Evolutionary conservation across 64 coral and sea anemone species (phyloP).

Genomic region (Montipora capricornis): DNA sequence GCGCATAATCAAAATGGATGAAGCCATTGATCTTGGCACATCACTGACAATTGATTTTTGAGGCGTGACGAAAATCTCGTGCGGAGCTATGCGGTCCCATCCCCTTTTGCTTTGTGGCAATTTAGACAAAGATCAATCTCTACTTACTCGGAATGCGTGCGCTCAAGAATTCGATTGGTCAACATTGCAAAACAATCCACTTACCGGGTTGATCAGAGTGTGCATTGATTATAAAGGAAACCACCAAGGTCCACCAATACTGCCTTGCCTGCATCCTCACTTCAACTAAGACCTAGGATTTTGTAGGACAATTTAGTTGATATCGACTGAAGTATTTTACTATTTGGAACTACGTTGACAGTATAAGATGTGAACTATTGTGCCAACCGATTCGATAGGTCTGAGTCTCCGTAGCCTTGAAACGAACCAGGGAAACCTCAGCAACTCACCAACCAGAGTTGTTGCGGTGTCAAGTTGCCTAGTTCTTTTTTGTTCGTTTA

Average conservation of each 20-base stretch:
- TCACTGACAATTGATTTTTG: slow-evolving; percentile 52
- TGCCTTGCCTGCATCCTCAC: slow-evolving; percentile 29
- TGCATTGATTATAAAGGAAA: slow-evolving; percentile 10
- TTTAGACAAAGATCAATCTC: slow-evolving; percentile 15
- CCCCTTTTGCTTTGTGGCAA: background rate
- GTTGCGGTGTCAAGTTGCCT: slow-evolving; percentile 45
- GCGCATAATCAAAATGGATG: slow-evolving; percentile 40
- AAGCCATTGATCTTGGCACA: slow-evolving; percentile 53
- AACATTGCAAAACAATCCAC: slow-evolving; percentile 42
- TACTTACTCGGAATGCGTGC: background rate
- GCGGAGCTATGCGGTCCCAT: background rate
- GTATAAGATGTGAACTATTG: too few relatives aligned
- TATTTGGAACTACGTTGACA: background rate
- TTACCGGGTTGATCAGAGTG: slow-evolving; percentile 37
- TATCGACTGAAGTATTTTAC: background rate
- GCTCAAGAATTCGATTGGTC: background rate
- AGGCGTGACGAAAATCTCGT: slow-evolving; percentile 48
- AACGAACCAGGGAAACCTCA: too few relatives aligned
- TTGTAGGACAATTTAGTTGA: slow-evolving; percentile 8
- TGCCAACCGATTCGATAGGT: too few relatives aligned
- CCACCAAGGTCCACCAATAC: slow-evolving; percentile 38
- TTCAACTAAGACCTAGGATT: background rate
- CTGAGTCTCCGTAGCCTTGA: too few relatives aligned
- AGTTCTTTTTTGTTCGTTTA: slow-evolving; percentile 39
- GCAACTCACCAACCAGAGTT: background rate